These are phyloP conservation scores for Cercopithecus mona DNA, from an alignment of 2,113 vertebrate species.

Conservation along the genomic window DNA sequence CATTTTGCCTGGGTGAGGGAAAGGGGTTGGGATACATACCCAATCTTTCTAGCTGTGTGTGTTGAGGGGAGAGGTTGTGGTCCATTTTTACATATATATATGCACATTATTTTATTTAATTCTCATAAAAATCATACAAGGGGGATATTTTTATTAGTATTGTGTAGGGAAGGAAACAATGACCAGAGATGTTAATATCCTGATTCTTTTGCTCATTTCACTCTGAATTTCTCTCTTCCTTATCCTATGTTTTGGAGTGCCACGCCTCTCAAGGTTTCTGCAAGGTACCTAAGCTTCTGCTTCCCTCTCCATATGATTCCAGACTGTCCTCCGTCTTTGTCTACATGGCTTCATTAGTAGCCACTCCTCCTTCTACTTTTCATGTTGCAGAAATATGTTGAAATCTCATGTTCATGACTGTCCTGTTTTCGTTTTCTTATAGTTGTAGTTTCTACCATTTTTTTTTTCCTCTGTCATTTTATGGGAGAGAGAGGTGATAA, in stretches of 20 bases:
- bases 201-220: neutral
- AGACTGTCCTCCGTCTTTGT: neutral
- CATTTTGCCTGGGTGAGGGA: neutral
- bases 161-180: neutral
- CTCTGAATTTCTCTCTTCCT: neutral
- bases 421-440: slow-evolving; percentile 1
- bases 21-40: neutral
- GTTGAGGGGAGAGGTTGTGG: neutral
- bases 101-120: neutral
- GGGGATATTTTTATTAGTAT: neutral
- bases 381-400: neutral
- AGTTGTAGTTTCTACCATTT: neutral
- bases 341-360: neutral
- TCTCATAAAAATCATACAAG: neutral
- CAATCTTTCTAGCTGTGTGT: neutral
- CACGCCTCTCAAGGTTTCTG: neutral
- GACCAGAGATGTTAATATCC: neutral
- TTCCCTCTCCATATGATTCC: neutral
- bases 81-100: neutral
- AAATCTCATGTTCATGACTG: neutral
- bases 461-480: neutral
- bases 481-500: neutral
- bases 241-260: neutral
- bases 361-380: neutral
- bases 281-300: neutral